Conservation (phyloP, 2,113 vertebrate species). For the Syngnathus typhle region DNA sequence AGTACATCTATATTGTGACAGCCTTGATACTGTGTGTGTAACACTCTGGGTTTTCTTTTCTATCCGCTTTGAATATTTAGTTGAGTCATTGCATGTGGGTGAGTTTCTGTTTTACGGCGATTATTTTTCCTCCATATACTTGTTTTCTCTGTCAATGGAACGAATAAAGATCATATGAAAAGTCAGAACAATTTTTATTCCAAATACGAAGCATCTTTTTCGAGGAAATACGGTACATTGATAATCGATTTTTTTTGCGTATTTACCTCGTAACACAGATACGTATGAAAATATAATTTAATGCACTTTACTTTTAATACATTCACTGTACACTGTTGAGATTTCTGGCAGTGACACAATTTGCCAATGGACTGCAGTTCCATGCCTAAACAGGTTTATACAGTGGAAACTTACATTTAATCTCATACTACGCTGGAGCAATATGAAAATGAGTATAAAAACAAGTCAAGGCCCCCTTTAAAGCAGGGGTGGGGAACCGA, state of each 20-base stretch:
- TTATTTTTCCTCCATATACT: conserved; percentile 52
- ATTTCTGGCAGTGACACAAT: conserved; percentile 86
- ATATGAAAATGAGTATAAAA: conserved; percentile 4
- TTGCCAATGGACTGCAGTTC: conserved; percentile 73
- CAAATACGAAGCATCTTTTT: conserved; percentile 83
- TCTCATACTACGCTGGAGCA: background rate
- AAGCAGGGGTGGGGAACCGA: background rate
- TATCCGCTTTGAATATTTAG: conserved; percentile 40
- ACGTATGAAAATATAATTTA: conserved; percentile 99
- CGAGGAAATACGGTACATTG: conserved; percentile 78
- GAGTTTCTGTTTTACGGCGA: conserved; percentile 30
- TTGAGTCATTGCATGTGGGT: conserved; percentile 51
- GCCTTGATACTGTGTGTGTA: conserved; percentile 50
- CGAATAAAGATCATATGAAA: conserved; percentile 64
- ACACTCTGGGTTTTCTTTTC: conserved; percentile 37
- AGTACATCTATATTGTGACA: conserved; percentile 55
- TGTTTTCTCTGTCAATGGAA: conserved; percentile 52
- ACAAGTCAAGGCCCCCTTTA: background rate
- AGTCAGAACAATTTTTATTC: conserved; percentile 78
- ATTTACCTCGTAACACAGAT: conserved; percentile 56
- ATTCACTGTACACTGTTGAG: conserved; percentile 92
- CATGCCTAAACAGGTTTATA: conserved; percentile 73
- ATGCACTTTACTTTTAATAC: conserved; percentile 95
- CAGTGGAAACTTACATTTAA: conserved; percentile 23
- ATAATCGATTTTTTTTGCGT: conserved; percentile 56